Base-by-base conservation (phyloP, 2,113 vertebrate species). In the Corydoras maculifer region DNA sequence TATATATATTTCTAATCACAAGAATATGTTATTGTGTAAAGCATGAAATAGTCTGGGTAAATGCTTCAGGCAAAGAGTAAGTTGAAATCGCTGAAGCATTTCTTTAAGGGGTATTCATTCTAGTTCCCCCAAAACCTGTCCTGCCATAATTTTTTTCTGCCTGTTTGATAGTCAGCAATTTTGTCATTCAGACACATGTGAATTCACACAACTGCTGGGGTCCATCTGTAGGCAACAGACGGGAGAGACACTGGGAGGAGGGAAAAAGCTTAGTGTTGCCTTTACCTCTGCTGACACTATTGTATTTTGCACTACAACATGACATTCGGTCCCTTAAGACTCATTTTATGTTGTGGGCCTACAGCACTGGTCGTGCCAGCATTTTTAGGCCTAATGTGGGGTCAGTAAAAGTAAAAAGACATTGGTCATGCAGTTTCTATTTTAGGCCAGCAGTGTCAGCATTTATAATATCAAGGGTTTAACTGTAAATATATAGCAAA, bases 371-470 rank as follows among this genome's bases (percentile, higher is more conserved):
- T 74, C 77, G 80, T 83, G 86, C 81, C 80, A 85, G 82, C 72
- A 55, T 74, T 78, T 79, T 80, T 18, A 55, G 65, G 66, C 72
- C 15, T 30, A 74, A 74, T 68, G 82, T 79, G 77, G 81, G 85
- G 84, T 89, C 86, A 85, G 82, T 43, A 79, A 75, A 32, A 85
- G 76, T 79, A 69, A 82, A 79, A 88, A 86, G 80, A 88, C 86
- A 82, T 88, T 77, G 86, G 86, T 86, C 86, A 84, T 79, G 4
- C 58, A 74, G 84, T 74, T 74, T 80, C 88, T 88, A 88, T 88
- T 88, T 86, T 82, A 85, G 82, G 84, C 65, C 70, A 67, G 29
- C 57, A 77, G 77, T 87, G 84, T 82, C 82, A 85, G 82, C 83
- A 88, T 87, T 80, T 78, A 79, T 86, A 83, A 86, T 87, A 79